These are phyloP conservation scores for Lacerta viridis DNA, from an alignment of 2,797 vertebrate genomes.

Conservation along the genomic window DNA sequence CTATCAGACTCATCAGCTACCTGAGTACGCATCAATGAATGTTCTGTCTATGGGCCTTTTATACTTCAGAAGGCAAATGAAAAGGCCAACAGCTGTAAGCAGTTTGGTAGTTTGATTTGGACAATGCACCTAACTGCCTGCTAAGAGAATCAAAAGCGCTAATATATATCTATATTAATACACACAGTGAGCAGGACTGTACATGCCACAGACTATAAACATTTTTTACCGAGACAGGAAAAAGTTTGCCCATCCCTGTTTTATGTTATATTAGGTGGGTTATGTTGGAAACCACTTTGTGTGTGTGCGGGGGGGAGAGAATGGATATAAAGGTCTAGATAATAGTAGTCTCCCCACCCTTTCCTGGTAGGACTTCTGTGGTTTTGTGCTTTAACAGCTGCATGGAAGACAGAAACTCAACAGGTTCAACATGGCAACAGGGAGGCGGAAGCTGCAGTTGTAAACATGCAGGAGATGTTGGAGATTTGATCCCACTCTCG, in stretches of 20 bases:
- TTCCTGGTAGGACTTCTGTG: background rate
- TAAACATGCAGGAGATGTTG: too few relatives aligned
- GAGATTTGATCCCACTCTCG: too few relatives aligned
- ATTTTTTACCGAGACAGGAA: background rate
- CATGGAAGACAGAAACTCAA: background rate
- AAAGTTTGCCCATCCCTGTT: too few relatives aligned
- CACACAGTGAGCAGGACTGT: background rate
- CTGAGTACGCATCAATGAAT: background rate
- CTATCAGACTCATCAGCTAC: slow-evolving; percentile 19
- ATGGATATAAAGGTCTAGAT: background rate
- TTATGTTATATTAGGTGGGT: too few relatives aligned
- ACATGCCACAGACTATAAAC: background rate
- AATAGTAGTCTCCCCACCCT: background rate
- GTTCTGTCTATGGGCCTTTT: background rate
- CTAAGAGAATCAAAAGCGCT: background rate
- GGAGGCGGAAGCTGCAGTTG: background rate
- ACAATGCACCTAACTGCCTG: background rate
- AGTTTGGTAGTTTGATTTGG: slow-evolving; percentile 8
- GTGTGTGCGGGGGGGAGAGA: too few relatives aligned
- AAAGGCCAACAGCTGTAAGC: background rate
- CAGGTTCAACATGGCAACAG: too few relatives aligned
- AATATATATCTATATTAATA: background rate
- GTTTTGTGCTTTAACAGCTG: background rate
- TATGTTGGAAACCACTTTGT: too few relatives aligned
- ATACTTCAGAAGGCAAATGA: slow-evolving; percentile 7